Base-by-base conservation (phyloP, 2,113 vertebrate genomes). In the Aplodontia rufa region DNA sequence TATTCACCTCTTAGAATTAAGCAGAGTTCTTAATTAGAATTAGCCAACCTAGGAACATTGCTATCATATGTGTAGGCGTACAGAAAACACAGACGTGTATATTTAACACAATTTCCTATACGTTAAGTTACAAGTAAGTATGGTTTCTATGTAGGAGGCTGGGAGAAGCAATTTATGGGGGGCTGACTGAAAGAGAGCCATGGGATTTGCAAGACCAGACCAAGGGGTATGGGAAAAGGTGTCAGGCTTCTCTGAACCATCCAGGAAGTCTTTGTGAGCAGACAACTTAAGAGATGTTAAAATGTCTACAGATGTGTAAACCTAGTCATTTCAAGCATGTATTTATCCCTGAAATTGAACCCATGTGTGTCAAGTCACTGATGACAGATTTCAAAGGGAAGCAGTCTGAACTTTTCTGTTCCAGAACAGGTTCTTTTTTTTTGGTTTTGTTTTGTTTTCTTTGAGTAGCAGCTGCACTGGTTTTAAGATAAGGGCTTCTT, bases 401-500 rank as follows among this genome's bases (percentile, higher is more conserved):
- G 45, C 32, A 72, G 69, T 64, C 88, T 71, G 93, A 87, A 91
- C 92, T 82, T 97, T 96, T 96, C 66, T 51, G 76, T 91, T 97
- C 47, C 66, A 90, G n/a, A 95, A 92, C 87, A 94, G 80, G 91
- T 93, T 97, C 93, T 55, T 71, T 78, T 78, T 37, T 93, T 95
- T n/a, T n/a, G n/a, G n/a, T n/a, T n/a, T n/a, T n/a, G n/a, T n/a
- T n/a, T n/a, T n/a, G n/a, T n/a, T n/a, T n/a, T n/a, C n/a, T n/a
- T n/a, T n/a, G n/a, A 97, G 93, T 98, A 98, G 98, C 99, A 99
- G 98, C 98, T 99, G 99, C 98, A 99, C 98, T 97, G 97, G 97
- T 97, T 99, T 98, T 97, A 97, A 98, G 97, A 98, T 97, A 97
- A 98, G 94, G 96, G 97, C 96, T 97, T 98, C 99, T 98, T 99